These are phyloP conservation scores for Ataeniobius toweri DNA, from an alignment of 2,797 vertebrate genomes.

Conservation along the genomic window DNA sequence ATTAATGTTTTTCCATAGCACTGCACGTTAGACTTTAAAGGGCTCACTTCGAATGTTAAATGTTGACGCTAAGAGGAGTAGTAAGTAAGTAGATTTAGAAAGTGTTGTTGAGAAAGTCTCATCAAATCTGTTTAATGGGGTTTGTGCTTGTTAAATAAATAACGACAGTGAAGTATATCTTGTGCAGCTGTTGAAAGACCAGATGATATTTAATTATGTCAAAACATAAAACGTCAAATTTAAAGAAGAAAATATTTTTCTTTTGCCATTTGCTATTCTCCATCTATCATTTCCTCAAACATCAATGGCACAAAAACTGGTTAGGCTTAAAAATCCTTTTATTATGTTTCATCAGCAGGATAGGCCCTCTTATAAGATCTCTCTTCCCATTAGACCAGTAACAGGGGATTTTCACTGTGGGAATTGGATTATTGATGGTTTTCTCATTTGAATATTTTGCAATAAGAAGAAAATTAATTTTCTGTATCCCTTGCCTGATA, in stretches of 20 bases:
- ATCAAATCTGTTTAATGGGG: not conserved
- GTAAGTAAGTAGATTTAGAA: not conserved
- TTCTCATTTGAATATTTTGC: slow-evolving; percentile 79
- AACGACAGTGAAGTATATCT: not conserved
- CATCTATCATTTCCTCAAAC: slow-evolving; percentile 44
- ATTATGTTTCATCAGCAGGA: slow-evolving; percentile 56
- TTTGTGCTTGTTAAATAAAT: not conserved
- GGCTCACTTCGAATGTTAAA: not conserved
- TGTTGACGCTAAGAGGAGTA: not conserved
- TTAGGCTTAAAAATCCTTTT: slow-evolving; percentile 53
- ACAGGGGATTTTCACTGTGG: slow-evolving; percentile 67
- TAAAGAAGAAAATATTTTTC: not conserved
- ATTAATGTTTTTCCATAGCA: too few species aligned
- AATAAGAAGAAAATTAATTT: slow-evolving; percentile 75
- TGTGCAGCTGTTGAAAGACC: not conserved
- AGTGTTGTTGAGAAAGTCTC: not conserved
- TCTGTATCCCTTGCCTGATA: slow-evolving; percentile 53
- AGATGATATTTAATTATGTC: not conserved
- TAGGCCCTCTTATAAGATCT: slow-evolving; percentile 58
- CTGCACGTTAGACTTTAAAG: not conserved
- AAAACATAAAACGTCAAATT: not conserved
- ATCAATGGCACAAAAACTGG: slow-evolving; percentile 42
- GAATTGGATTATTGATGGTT: slow-evolving; percentile 74
- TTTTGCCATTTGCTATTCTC: slow-evolving; percentile 12
- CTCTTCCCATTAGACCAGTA: slow-evolving; percentile 62